Evolutionary conservation across 2,797 vertebrate species (phyloP).

Genomic region (Pelochelys cantorii): DNA sequence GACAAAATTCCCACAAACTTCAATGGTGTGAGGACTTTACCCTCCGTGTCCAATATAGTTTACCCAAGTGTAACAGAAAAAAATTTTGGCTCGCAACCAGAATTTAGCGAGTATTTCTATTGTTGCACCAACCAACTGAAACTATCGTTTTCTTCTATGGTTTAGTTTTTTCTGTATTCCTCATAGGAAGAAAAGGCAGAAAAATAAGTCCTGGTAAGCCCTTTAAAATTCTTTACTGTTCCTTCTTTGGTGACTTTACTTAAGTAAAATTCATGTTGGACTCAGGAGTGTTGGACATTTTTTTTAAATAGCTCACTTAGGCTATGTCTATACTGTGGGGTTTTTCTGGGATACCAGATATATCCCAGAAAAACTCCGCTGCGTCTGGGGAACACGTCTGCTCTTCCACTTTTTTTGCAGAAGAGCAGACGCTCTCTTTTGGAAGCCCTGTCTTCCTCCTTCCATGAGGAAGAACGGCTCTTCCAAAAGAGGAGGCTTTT

Average conservation of each 20-base stretch:
- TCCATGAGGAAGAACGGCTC: no score
- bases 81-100: background rate
- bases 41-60: background rate
- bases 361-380: no score
- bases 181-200: background rate
- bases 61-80: background rate
- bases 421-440: no score
- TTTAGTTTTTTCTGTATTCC: background rate
- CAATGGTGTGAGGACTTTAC: background rate
- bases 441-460: no score
- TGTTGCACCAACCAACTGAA: background rate
- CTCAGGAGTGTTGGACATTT: constrained; percentile 47
- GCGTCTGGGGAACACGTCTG: no score
- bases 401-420: no score
- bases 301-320: constrained; percentile 45
- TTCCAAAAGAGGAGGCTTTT: no score
- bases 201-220: background rate
- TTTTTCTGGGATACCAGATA: no score
- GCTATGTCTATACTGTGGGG: background rate
- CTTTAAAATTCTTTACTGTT: constrained; percentile 8
- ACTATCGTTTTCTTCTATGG: background rate
- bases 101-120: background rate
- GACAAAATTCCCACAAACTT: background rate
- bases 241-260: constrained; percentile 46
- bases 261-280: constrained; percentile 29